Base-by-base conservation (phyloP, 2,888 invertebrate species). In the Pyrgus malvae region DNA sequence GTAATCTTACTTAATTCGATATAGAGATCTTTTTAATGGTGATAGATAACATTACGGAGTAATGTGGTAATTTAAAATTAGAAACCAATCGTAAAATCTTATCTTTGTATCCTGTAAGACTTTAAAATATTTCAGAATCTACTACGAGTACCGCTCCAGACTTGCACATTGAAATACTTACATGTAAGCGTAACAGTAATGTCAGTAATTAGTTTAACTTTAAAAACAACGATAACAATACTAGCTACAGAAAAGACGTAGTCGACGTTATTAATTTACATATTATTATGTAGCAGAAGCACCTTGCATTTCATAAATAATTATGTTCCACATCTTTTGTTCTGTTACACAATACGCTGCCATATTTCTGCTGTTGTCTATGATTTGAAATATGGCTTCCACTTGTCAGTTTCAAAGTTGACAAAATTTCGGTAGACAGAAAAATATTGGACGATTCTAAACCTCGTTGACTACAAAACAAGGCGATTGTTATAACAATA, bases 341-440 rank as follows among this genome's bases (percentile, higher is more conserved):
- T 50, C 17, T 11, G n/a, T 3, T 8, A 55, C 57, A 64, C 58
- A 61, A 58, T 48, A 27, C 33, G 31, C 42, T 16, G 37, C 37
- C 41, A 51, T 58, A 44, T 59, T 53, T 59, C 41, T 51, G 33
- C 48, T 50, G 57, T 59, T 57, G 58, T 59, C 55, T 42, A 38
- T 56, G 59, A 55, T 46, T 49, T 59, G 55, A 62, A 61, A 64
- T 58, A 64, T 61, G 57, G 57, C 49, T 44, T 53, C 25, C 49
- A 58, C 64, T 58, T 62, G 54, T 61, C 55, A 57, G 49, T 12
- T 51, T 57, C 37, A 38, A 29, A 48, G 33, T 42, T 54, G 41
- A 54, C 54, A 54, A 48, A 54, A 46, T 54, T 54, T 40, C 40
- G 19, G 54, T 40, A 29, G 54, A 54, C 54, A 25, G 31, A 19